Evolutionary conservation across 2,888 invertebrate species (phyloP).

Genomic region (Pachliopta kotzebuea): DNA sequence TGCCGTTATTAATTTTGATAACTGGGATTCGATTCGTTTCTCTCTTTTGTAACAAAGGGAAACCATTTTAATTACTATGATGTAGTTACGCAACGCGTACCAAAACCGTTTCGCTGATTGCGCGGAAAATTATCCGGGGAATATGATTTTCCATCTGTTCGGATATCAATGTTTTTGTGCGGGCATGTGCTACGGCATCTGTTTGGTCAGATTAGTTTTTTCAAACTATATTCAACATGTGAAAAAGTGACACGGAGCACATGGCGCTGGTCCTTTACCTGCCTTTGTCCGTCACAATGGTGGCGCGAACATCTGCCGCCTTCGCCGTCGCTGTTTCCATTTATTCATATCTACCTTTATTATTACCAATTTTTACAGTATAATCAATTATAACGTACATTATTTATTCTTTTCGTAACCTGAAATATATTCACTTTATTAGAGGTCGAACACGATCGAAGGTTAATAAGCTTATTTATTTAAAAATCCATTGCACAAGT

Average conservation of each 20-base stretch:
- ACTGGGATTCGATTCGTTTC: constrained; percentile 78
- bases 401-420: constrained; percentile 17
- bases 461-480: constrained; percentile 36
- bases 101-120: constrained; percentile 43
- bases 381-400: constrained; percentile 30
- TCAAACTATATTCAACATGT: constrained; percentile 67
- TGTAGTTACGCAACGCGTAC: constrained; percentile 56
- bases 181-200: constrained; percentile 73
- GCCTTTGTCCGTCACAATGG: constrained; percentile 75
- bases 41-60: constrained; percentile 79
- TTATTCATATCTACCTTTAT: constrained; percentile 33
- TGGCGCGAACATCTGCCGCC: constrained; percentile 70
- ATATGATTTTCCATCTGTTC: constrained; percentile 36
- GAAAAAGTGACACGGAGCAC: constrained; percentile 78
- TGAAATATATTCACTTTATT: constrained; percentile 31
- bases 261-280: constrained; percentile 75
- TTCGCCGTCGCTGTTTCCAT: constrained; percentile 55
- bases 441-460: constrained; percentile 34
- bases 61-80: constrained; percentile 75
- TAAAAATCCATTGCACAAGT: constrained; percentile 35
- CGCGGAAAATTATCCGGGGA: constrained; percentile 45
- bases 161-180: constrained; percentile 49
- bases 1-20: constrained; percentile 78
- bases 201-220: constrained; percentile 73
- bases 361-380: constrained; percentile 30